Evolutionary conservation across 2,888 invertebrate species (phyloP).

Genomic region (Rhagophthalmus giganteus): DNA sequence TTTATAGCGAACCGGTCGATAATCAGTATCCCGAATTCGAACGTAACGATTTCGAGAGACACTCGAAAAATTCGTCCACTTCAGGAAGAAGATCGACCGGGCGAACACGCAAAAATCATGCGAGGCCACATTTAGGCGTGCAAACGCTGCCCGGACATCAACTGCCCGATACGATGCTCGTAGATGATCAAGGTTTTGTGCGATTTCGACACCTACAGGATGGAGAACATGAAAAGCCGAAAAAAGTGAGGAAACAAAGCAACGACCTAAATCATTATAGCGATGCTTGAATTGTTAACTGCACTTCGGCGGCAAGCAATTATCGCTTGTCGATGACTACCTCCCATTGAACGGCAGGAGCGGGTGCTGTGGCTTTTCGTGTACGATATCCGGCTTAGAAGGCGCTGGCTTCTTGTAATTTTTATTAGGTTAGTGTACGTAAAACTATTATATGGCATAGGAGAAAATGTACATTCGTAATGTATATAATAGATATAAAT

Average conservation of each 20-base stretch:
- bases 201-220: conserved; percentile 69
- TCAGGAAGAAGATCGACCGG: conserved; percentile 52
- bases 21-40: conserved; percentile 62
- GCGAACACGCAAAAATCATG: conserved; percentile 56
- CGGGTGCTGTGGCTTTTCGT: too few relatives aligned
- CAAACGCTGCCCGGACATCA: conserved; percentile 61
- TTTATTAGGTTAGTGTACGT: conserved; percentile 4
- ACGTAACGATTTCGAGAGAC: conserved; percentile 60
- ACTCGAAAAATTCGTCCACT: conserved; percentile 52
- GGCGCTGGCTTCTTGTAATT: too few relatives aligned
- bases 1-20: conserved; percentile 55
- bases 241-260: conserved; percentile 46
- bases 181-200: conserved; percentile 89
- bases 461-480: conserved; percentile 23
- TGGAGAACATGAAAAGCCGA: conserved; percentile 42
- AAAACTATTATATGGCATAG: conserved; percentile 13
- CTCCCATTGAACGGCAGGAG: too few relatives aligned
- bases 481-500: conserved; percentile 27
- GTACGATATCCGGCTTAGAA: too few relatives aligned
- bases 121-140: conserved; percentile 59
- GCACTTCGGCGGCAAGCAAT: neutral
- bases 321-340: too few relatives aligned
- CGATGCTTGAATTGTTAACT: conserved; percentile 46
- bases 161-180: conserved; percentile 73
- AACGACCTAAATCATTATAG: conserved; percentile 51